phyloP scores from a whole-genome alignment of 2,113 vertebrate species.

The Malurus alboscapulatus region DNA sequence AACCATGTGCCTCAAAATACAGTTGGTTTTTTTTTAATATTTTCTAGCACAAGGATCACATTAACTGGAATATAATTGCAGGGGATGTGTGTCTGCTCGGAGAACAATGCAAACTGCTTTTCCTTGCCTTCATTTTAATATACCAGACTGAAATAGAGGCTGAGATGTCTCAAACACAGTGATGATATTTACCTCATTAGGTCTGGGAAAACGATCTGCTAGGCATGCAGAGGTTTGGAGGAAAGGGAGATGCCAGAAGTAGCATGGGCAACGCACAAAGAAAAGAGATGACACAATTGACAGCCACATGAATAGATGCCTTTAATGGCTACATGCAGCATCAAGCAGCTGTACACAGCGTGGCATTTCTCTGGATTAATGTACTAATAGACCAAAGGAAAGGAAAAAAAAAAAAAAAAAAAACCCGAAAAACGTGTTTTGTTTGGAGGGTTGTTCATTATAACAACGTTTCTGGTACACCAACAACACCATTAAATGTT shows the following conservation, averaged over 20 bases:
- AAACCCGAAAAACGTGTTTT: not conserved
- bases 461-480: not conserved
- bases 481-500: not conserved
- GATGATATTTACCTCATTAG: not conserved
- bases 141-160: not conserved
- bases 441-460: not conserved
- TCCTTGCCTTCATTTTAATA: not conserved
- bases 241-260: not conserved
- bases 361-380: not conserved
- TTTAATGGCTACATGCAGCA: not conserved
- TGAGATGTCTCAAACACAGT: not conserved
- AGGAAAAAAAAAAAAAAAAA: rapidly evolving
- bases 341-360: not conserved
- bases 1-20: not conserved
- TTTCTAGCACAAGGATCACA: not conserved
- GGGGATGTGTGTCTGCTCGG: not conserved
- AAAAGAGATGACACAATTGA: not conserved
- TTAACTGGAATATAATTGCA: not conserved
- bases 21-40: not conserved
- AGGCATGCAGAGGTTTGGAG: not conserved
- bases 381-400: not conserved
- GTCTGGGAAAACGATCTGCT: not conserved
- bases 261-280: not conserved
- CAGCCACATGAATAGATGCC: not conserved
- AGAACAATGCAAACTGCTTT: not conserved